Evolutionary conservation across 2,888 invertebrate species (phyloP), one percentile per base, ranked within the genome.

Genomic region (Cephalotes varians): DNA sequence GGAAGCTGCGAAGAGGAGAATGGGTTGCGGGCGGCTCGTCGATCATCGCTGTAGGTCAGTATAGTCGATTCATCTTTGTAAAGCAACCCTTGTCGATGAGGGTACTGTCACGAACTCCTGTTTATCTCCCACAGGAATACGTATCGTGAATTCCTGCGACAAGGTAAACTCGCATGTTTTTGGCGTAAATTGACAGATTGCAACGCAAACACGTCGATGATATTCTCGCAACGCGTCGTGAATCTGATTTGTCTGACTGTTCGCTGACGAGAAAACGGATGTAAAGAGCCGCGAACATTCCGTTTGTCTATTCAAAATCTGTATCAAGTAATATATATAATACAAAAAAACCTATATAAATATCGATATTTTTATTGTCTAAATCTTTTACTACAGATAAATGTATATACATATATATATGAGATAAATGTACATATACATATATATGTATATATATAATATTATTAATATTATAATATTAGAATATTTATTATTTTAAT

Each of bases 61-160:
- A 31, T 18, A 69, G 67, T 56, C 88, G 86, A 89, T 89, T 82
- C 69, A 84, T 89, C 89, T 87, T 89, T 85, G 89, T 85, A 85
- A 79, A 85, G 81, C 81, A 71, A 65, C 54, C 62, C 82, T 74
- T 65, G 84, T 80, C 85, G 86, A 87, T 88, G 87, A 84, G 84
- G 76, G 58, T 60, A 54, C 84, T 82, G 81, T 87, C 87, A 85
- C 54, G 56, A 74, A 82, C 80, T 82, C 76, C 81, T 60, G 83
- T 81, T 73, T 82, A 79, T 79, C 79, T 79, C 82, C 37, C 82
- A 62, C 71, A 28, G 80, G 82, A 74, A 82, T 79, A 82, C 62
- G 56, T 54, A 54, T 44, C 54, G 76, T 31, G 76, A 81, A 81
- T 73, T 71, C 64, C 62, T 64, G 74, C 81, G 77, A 81, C 77